phyloP scores from a whole-genome alignment of 2,797 vertebrate genomes.

The Momotus momota region DNA sequence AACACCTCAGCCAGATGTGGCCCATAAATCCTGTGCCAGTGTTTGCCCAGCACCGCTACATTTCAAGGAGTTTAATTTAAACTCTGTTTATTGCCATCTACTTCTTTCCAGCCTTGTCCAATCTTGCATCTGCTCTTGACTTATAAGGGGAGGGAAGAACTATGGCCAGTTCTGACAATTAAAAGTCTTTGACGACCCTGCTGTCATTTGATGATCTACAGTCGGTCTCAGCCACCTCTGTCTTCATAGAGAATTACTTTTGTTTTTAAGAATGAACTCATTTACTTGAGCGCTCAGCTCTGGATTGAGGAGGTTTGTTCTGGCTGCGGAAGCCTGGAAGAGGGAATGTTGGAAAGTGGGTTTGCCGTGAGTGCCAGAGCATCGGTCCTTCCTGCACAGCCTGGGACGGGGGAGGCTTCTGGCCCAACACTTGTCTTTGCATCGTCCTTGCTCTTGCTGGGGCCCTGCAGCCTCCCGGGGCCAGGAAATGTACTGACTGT shows the following conservation, averaged over 20 bases:
- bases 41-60: neutral
- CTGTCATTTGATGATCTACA: neutral
- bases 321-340: neutral
- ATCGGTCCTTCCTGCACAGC: neutral
- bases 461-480: neutral
- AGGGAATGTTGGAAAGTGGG: neutral
- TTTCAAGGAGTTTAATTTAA: neutral
- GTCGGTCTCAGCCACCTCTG: neutral
- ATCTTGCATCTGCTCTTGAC: neutral
- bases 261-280: neutral
- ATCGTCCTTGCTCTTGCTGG: neutral
- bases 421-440: neutral
- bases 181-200: neutral
- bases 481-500: neutral
- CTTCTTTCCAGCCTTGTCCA: neutral
- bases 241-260: neutral
- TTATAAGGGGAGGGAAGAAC: neutral
- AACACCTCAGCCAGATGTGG: neutral
- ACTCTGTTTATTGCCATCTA: neutral
- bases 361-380: neutral
- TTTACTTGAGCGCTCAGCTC: neutral
- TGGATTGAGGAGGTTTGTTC: neutral
- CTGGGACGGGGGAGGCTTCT: neutral
- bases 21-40: neutral
- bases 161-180: neutral